These are phyloP conservation scores for Timema cristinae DNA, from an alignment of 2,888 invertebrate genomes.

Conservation along the genomic window DNA sequence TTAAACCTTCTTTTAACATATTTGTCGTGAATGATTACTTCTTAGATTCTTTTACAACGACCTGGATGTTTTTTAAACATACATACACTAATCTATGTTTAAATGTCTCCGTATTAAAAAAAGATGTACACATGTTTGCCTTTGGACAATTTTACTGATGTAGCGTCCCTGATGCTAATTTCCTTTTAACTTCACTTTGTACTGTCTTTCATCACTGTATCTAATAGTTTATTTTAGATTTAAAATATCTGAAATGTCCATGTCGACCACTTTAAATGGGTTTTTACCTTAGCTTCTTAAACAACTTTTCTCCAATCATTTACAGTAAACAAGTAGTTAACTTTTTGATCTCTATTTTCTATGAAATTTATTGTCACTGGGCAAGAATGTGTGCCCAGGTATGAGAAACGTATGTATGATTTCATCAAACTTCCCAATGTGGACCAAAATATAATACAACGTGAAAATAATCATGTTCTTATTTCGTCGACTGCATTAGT, in stretches of 20 bases:
- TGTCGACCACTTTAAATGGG: constrained; percentile 4
- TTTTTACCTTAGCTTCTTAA: not conserved
- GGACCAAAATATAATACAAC: not conserved
- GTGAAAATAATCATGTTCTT: constrained; percentile 1
- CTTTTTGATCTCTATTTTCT: not conserved
- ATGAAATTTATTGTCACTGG: not conserved
- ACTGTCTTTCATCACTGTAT: not conserved
- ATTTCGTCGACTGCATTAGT: not conserved
- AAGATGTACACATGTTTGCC: not conserved
- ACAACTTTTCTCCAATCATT: not conserved
- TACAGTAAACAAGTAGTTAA: not conserved
- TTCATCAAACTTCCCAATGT: not conserved
- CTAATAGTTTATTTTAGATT: not conserved
- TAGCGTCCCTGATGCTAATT: constrained; percentile 4
- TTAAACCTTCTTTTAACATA: not conserved
- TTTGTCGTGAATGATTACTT: not conserved
- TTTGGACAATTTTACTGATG: not conserved
- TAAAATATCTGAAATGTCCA: not conserved
- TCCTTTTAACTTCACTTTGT: not conserved
- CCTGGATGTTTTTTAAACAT: not conserved
- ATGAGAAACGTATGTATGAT: not conserved
- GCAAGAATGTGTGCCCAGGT: not conserved
- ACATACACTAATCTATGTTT: not conserved
- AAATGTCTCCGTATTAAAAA: not conserved
- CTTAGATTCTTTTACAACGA: not conserved